Base-by-base conservation (phyloP, 2,797 vertebrate species). In the Cichlasoma orientale region DNA sequence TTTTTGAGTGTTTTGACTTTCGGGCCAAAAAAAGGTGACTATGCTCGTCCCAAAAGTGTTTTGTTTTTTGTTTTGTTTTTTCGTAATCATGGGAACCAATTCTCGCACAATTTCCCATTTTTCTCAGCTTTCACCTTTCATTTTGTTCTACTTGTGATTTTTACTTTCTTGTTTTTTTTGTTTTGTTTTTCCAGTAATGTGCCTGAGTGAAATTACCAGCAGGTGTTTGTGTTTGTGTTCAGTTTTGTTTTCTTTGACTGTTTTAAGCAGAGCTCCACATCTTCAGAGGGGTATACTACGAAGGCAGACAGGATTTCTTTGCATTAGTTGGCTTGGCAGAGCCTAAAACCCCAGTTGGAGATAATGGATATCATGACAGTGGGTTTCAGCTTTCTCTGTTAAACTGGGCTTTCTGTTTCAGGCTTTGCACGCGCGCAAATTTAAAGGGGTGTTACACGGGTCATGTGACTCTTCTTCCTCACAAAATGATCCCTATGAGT, bases 51-150 rank as follows among this genome's bases (percentile, higher is more conserved):
- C 84, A 80, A 85, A 92, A 89, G 89, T 90, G 83, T 36, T 31
- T 31, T 31, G 6, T 36, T 36, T 36, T 36, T 10, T 9, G 10
- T 36, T 9, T 33, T 8, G 8, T 8, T 33, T 9, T 10, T 10
- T 36, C 3, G 3, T 72, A 70, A 7, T 90, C 74, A 82, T 83
- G 75, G 87, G 89, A 92, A 77, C 71, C 16, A 68, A 72, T 79
- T 90, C 79, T 95, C 93, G 92, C 92, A 94, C 93, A 93, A 79
- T 86, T 89, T 88, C 72, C 77, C 74, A 77, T 88, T 78, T 44
- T 59, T 68, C 77, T 83, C 74, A 79, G 82, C 73, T 87, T 82
- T 90, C 5, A 44, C 89, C 71, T 80, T 77, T 87, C 27, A 53
- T 63, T 78, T 86, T 12, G 1, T 85, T 41, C 89, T 82, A 82